phyloP scores from a whole-genome alignment of 2,797 vertebrate species.

The Prunella strophiata region DNA sequence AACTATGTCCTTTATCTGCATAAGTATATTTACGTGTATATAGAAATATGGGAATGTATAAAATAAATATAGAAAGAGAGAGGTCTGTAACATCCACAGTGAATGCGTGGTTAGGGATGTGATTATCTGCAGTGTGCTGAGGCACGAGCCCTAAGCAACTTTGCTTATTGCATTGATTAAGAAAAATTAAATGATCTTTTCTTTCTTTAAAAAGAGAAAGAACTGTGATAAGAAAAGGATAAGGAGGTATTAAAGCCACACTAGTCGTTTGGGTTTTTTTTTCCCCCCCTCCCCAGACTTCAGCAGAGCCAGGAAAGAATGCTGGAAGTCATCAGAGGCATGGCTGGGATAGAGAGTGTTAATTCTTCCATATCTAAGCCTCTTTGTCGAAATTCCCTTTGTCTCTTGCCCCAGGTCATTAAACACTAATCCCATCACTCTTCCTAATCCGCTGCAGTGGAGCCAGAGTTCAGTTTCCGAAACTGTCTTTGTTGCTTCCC shows the following conservation, averaged over 20 bases:
- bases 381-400: constrained; percentile 99
- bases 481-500: constrained; percentile 86
- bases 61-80: neutral
- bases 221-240: constrained; percentile 59
- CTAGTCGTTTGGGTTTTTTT: neutral
- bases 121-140: neutral
- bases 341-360: constrained; percentile 89
- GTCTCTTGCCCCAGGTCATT: constrained; percentile 99
- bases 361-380: constrained; percentile 99
- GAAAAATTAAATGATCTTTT: constrained; percentile 59
- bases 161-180: neutral
- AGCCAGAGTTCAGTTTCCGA: constrained; percentile 90
- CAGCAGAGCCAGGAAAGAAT: constrained; percentile 75
- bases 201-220: constrained; percentile 16
- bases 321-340: constrained; percentile 80
- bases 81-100: neutral
- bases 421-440: constrained; percentile 99
- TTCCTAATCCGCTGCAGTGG: constrained; percentile 95
- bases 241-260: constrained; percentile 68
- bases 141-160: neutral
- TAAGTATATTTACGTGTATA: neutral
- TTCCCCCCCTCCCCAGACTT: constrained; percentile 17
- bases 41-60: neutral
- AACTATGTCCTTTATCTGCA: neutral
- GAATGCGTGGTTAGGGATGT: neutral